Conservation (phyloP, 2,888 invertebrate genomes). For the Entomobrya proxima region DNA sequence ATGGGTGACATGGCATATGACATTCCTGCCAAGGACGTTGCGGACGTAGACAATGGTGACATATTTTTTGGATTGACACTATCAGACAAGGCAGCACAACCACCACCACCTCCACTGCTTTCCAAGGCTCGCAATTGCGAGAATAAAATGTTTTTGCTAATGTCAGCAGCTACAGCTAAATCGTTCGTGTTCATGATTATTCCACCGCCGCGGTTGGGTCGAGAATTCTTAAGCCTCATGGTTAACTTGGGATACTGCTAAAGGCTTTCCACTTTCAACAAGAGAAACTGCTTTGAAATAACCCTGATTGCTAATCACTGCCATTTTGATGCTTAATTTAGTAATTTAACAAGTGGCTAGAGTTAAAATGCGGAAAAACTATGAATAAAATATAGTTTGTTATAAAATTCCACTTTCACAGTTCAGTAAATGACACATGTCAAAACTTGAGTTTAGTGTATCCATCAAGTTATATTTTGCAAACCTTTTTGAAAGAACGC, state of each 20-base stretch:
- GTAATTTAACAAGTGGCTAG: too few species aligned
- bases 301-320: background rate
- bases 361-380: too few species aligned
- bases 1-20: background rate
- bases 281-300: background rate
- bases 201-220: conserved; percentile 59
- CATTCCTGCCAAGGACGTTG: background rate
- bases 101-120: background rate
- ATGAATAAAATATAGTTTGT: too few species aligned
- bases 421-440: too few species aligned
- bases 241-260: background rate
- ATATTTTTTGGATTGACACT: conserved; percentile 30
- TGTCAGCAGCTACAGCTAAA: conserved; percentile 26
- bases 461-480: too few species aligned
- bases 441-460: too few species aligned
- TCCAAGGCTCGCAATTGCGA: conserved; percentile 57
- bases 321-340: conserved; percentile 14
- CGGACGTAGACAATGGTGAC: conserved; percentile 1
- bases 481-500: too few species aligned
- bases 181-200: conserved; percentile 55
- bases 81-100: background rate
- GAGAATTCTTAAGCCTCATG: conserved; percentile 62
- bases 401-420: too few species aligned
- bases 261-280: background rate
- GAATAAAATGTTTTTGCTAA: conserved; percentile 63